Evolutionary conservation across 2,113 vertebrate genomes (phyloP).

Genomic region (Athene cunicularia): DNA sequence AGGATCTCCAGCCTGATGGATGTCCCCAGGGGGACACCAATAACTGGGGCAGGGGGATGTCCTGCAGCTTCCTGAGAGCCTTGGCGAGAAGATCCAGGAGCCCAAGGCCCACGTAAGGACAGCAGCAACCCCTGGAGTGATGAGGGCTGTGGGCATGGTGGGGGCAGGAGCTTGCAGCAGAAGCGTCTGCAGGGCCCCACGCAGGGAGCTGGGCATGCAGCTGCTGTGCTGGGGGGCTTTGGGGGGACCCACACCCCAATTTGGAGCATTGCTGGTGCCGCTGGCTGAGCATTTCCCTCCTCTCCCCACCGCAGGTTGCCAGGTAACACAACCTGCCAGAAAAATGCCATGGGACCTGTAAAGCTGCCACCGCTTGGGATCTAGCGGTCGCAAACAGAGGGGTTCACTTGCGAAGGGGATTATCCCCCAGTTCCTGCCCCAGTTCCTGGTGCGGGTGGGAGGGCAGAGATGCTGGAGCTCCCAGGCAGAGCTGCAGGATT

Average conservation of each 20-base stretch:
- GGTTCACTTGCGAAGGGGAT: not conserved
- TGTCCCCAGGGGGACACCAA: not conserved
- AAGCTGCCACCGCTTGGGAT: not conserved
- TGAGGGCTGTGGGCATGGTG: accelerated
- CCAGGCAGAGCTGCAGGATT: accelerated
- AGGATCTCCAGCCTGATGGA: not conserved
- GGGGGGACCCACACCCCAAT: not conserved
- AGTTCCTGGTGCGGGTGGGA: accelerated
- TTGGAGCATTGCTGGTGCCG: not conserved
- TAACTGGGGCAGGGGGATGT: not conserved
- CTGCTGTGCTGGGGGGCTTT: not conserved
- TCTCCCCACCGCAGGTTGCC: constrained; percentile 56
- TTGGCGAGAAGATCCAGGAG: not conserved
- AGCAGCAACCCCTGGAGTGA: not conserved
- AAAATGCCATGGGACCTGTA: constrained; percentile 1
- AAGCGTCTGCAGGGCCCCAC: accelerated
- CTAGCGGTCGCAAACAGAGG: not conserved
- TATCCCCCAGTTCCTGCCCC: not conserved
- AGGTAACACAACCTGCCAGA: constrained; percentile 60
- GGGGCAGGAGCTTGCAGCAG: accelerated
- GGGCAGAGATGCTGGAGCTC: not conserved
- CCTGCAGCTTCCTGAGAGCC: not conserved
- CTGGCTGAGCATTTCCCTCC: not conserved
- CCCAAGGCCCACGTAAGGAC: accelerated
- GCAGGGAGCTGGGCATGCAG: accelerated